These are phyloP conservation scores for Chondrosia reniformis DNA, from an alignment of 37 sponge, comb jelly and placozoan genomes.

Conservation along the genomic window DNA sequence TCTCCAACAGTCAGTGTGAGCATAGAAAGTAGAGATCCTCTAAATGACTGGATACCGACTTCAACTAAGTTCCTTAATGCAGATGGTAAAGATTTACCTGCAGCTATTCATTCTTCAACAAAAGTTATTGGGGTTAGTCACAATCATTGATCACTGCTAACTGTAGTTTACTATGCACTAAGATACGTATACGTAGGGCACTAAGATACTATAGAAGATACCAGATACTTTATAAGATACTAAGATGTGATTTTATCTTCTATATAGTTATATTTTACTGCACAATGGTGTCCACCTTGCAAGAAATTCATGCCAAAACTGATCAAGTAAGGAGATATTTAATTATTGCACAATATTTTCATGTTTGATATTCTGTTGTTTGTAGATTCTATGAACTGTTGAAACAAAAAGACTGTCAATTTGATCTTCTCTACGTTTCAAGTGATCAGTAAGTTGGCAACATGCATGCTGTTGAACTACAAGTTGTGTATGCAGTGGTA, in stretches of 20 bases:
- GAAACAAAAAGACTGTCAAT: slow-evolving; percentile 50
- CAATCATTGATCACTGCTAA: no score
- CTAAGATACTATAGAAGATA: no score
- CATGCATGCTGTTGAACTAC: not conserved
- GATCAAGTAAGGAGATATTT: slow-evolving; percentile 41
- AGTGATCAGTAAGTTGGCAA: slow-evolving; percentile 72
- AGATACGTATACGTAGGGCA: no score
- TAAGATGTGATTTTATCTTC: not conserved
- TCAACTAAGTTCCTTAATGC: no score
- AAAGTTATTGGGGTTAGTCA: no score
- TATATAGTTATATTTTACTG: slow-evolving; percentile 86
- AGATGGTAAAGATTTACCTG: no score
- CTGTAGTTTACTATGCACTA: no score
- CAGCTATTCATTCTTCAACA: no score
- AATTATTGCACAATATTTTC: not conserved
- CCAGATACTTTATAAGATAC: not conserved
- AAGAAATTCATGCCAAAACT: slow-evolving; percentile 72
- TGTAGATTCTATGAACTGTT: slow-evolving; percentile 64
- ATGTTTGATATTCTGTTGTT: slow-evolving; percentile 1
- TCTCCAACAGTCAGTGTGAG: no score
- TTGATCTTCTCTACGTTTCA: slow-evolving; percentile 73
- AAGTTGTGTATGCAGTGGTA: not conserved
- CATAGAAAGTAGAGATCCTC: no score
- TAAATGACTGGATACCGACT: no score
- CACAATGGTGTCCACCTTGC: slow-evolving; percentile 82